Evolutionary conservation across 2,113 vertebrate genomes (phyloP).

Genomic region (Microcebus tavaratra): DNA sequence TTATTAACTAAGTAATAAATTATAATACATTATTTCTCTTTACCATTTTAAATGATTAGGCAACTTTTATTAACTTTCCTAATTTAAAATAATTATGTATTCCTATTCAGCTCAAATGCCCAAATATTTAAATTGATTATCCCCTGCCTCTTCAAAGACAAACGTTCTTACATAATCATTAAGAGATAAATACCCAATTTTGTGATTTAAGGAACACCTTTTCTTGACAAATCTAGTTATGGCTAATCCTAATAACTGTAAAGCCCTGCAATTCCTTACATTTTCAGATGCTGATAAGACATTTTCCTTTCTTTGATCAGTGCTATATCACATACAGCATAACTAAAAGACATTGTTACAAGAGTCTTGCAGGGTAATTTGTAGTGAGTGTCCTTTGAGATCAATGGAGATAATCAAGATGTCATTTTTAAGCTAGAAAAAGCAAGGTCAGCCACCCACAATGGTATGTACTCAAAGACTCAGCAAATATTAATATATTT

Average conservation of each 20-base stretch:
- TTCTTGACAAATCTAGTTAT: background rate
- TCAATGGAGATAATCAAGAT: background rate
- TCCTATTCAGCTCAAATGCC: conserved; percentile 6
- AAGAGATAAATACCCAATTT: conserved; percentile 21
- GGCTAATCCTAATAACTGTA: background rate
- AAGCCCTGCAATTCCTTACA: background rate
- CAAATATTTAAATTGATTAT: background rate
- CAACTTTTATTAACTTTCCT: conserved; percentile 5
- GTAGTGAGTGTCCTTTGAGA: background rate
- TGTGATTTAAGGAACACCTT: background rate
- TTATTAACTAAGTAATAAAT: conserved; percentile 15
- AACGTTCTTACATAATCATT: conserved; percentile 3
- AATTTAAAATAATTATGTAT: conserved; percentile 31
- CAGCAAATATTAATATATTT: background rate
- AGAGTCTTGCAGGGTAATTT: background rate
- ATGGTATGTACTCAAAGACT: background rate
- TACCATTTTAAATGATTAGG: conserved; percentile 8
- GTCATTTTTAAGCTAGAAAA: background rate
- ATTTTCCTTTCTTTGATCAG: background rate
- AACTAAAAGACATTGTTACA: background rate
- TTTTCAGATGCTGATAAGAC: background rate
- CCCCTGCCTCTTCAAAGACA: background rate
- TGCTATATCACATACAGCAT: background rate
- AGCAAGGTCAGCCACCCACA: background rate
- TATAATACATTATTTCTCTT: conserved; percentile 23